These are phyloP conservation scores for Ischnura elegans DNA, from an alignment of 2,888 invertebrate genomes.

Conservation along the genomic window DNA sequence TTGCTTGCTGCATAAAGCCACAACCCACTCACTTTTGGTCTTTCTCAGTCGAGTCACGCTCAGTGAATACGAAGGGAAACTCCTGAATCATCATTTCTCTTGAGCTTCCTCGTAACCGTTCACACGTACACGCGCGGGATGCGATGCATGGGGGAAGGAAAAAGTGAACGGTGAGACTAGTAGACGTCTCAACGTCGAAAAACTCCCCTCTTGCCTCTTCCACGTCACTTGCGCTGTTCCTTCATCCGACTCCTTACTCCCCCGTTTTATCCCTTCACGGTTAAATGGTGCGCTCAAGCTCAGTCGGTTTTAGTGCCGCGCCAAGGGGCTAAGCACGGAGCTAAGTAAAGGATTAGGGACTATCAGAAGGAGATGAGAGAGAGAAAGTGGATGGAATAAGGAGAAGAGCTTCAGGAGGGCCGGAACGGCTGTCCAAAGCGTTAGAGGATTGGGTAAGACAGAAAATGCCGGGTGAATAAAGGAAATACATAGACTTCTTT, in stretches of 20 bases:
- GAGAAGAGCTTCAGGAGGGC: neutral
- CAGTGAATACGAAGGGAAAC: slow-evolving; percentile 29
- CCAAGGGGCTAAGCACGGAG: neutral
- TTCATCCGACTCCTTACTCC: neutral
- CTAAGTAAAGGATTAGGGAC: slow-evolving; percentile 9
- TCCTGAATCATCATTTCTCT: slow-evolving; percentile 30
- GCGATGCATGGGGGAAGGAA: neutral
- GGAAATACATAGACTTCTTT: too few relatives aligned
- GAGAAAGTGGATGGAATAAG: too few relatives aligned
- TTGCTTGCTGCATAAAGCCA: neutral
- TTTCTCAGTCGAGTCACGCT: slow-evolving; percentile 42
- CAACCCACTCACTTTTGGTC: neutral
- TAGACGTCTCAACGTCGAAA: slow-evolving; percentile 19
- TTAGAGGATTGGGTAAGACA: neutral
- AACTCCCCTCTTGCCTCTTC: slow-evolving; percentile 8
- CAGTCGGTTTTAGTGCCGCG: slow-evolving; percentile 33
- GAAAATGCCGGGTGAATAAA: too few relatives aligned
- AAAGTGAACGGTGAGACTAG: neutral
- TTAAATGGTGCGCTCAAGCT: slow-evolving; percentile 42
- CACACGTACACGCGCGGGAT: neutral
- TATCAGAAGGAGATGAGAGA: neutral
- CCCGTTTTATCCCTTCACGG: slow-evolving; percentile 31
- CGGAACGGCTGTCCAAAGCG: neutral
- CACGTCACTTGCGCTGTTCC: neutral
- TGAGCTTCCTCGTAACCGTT: slow-evolving; percentile 29